Conservation (phyloP, 2,113 vertebrate species). For the Pelecanoides urinatrix region DNA sequence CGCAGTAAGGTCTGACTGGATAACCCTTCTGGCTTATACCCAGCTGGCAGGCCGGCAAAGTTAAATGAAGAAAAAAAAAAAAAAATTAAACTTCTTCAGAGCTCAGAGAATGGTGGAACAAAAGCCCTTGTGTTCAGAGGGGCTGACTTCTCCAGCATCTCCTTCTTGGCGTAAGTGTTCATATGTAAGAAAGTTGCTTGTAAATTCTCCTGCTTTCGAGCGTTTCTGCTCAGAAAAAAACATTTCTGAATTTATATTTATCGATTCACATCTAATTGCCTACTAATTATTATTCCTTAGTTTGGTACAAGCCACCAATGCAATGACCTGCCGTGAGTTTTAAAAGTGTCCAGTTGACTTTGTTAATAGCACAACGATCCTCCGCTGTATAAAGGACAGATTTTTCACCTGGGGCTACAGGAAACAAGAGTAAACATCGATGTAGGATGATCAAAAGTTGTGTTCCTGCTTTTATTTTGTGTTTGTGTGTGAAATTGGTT, state of each 20-base stretch:
- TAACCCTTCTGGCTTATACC: slow-evolving; percentile 69
- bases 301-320: neutral
- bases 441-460: slow-evolving; percentile 21
- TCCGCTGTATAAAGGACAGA: slow-evolving; percentile 7
- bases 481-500: slow-evolving; percentile 20
- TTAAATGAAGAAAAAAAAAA: slow-evolving; percentile 21
- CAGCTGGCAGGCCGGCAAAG: slow-evolving; percentile 64
- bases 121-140: slow-evolving; percentile 52
- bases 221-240: neutral
- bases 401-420: slow-evolving; percentile 52
- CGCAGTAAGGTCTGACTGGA: slow-evolving; percentile 67
- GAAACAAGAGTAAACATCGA: slow-evolving; percentile 57
- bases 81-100: slow-evolving; percentile 31
- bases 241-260: slow-evolving; percentile 27
- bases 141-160: slow-evolving; percentile 38
- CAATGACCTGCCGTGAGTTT: neutral
- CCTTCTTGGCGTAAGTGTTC: slow-evolving; percentile 28
- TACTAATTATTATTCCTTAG: slow-evolving; percentile 31
- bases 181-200: slow-evolving; percentile 49
- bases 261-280: slow-evolving; percentile 14
- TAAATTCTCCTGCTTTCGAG: slow-evolving; percentile 50
- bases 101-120: slow-evolving; percentile 53
- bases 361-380: neutral
- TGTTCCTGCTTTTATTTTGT: slow-evolving; percentile 40
- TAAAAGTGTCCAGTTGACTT: neutral